Conservation (phyloP, 1,140 invertebrate species). For the Saccostrea echinata region DNA sequence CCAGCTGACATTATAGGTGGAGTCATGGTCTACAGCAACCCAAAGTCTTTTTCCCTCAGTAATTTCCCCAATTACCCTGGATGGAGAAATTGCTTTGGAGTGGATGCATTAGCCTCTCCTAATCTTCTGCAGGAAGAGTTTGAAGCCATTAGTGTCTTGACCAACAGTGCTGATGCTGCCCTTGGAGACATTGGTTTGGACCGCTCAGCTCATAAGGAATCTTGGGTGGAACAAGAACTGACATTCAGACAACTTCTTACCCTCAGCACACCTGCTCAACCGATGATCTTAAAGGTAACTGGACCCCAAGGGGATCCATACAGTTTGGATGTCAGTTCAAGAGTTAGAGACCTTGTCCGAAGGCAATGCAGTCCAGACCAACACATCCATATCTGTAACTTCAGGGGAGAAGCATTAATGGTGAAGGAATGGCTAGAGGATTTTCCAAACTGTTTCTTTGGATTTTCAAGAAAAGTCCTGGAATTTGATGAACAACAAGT, state of each 20-base stretch:
- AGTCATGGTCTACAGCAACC: not conserved
- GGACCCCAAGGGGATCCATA: constrained; percentile 6
- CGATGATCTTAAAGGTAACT: constrained; percentile 8
- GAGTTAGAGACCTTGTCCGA: not conserved
- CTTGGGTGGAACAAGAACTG: constrained; percentile 25
- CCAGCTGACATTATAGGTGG: not conserved
- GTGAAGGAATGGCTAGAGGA: constrained; percentile 12
- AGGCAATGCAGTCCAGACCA: not conserved
- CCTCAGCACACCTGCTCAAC: constrained; percentile 12
- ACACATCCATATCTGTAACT: constrained; percentile 11
- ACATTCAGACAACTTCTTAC: constrained; percentile 20
- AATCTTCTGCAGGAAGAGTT: constrained; percentile 2
- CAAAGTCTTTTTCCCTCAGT: not conserved
- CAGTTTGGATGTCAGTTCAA: constrained; percentile 25
- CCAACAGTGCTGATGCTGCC: constrained; percentile 10
- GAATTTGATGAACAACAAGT: constrained; percentile 19
- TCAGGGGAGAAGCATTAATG: constrained; percentile 4
- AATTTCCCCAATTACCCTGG: not conserved
- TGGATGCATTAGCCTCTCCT: not conserved
- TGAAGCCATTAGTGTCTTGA: not conserved
- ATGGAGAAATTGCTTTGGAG: constrained; percentile 14
- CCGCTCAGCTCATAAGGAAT: not conserved
- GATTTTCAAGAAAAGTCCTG: constrained; percentile 24
- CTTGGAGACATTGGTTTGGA: constrained; percentile 23
- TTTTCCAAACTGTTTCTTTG: constrained; percentile 29